Evolutionary conservation across 2,113 vertebrate species (phyloP), one percentile per base, ranked within the genome.

Genomic region (Baryphthengus martii): DNA sequence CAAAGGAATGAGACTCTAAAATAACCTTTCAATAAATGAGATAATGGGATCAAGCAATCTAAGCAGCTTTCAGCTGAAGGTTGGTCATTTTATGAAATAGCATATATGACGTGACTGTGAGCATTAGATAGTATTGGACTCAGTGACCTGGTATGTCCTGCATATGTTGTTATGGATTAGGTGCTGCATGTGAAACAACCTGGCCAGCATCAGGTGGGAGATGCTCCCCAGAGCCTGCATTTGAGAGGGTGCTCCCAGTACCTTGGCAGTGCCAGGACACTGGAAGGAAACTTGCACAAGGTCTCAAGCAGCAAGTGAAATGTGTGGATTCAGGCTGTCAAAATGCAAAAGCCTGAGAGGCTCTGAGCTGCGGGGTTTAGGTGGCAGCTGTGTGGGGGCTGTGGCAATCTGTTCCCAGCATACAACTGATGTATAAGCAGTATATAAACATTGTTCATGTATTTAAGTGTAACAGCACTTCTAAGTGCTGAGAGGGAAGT

Each of bases 351-450:
- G n/a, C 35, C 35, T 8, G 10, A 75, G 61, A 67, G 79, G 26
- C 35, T 90, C 59, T 58, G 45, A 96, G 45, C 45, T 81, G 33
- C 50, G 26, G 37, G 33, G 55, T 77, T 93, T 94, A 70, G 74
- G 65, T 90, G 68, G 47, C 96, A 95, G 94, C 93, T 96, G 86
- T 95, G 93, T 92, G 93, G 76, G 80, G 95, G 93, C 89, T 92
- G 76, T 87, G 76, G 47, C 90, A 97, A 93, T 93, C 95, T 97
- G 94, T 90, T 97, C 65, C 52, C 79, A 55, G 79, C 1, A 1
- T 59, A 84, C 86, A 90, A 50, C 90, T 88, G 88, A 42, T 94
- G 72, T 68, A 62, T 59, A 94, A 88, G 75, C 79, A 90, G 63
- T 90, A 35, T 81, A 84, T 89, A 90, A 93, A 93, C 72, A 90